These are phyloP conservation scores for Neoitamus cyanurus DNA, from an alignment of 2,888 invertebrate species.

Conservation along the genomic window DNA sequence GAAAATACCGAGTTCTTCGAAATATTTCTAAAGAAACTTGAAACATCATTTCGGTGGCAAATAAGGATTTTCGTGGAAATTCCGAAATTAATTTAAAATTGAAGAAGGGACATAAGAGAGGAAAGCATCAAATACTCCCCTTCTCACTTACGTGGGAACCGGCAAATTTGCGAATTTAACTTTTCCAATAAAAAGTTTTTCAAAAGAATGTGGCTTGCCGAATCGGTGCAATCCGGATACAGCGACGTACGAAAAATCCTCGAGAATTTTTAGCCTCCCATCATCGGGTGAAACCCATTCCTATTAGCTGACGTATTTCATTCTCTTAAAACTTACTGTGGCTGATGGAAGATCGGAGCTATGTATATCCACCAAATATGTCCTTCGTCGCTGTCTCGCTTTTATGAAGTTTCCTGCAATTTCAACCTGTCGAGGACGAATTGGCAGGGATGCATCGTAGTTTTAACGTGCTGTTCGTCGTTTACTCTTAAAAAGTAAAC, in stretches of 20 bases:
- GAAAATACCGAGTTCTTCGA: background rate
- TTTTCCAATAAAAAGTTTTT: conserved; percentile 26
- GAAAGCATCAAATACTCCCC: background rate
- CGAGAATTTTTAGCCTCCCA: background rate
- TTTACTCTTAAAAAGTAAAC: background rate
- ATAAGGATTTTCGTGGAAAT: background rate
- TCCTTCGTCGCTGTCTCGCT: background rate
- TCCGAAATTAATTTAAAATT: background rate
- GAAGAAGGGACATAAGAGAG: background rate
- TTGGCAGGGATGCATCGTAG: background rate
- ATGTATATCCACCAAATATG: background rate
- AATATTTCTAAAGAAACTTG: background rate
- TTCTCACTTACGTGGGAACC: background rate
- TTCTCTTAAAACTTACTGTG: background rate
- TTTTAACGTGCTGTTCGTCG: background rate
- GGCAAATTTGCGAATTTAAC: conserved; percentile 6
- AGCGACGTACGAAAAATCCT: background rate
- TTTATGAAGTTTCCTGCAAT: background rate
- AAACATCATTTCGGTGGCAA: background rate
- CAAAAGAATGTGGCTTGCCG: background rate
- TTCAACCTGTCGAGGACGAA: background rate
- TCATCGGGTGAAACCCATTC: background rate
- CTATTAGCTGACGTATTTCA: background rate
- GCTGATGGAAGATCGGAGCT: background rate
- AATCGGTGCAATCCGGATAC: background rate